Percentiles rank a stretch among this genome's conserved stretches.
Evolutionary conservation across 2,113 vertebrate genomes (phyloP).

Genomic region (Willisornis vidua): DNA sequence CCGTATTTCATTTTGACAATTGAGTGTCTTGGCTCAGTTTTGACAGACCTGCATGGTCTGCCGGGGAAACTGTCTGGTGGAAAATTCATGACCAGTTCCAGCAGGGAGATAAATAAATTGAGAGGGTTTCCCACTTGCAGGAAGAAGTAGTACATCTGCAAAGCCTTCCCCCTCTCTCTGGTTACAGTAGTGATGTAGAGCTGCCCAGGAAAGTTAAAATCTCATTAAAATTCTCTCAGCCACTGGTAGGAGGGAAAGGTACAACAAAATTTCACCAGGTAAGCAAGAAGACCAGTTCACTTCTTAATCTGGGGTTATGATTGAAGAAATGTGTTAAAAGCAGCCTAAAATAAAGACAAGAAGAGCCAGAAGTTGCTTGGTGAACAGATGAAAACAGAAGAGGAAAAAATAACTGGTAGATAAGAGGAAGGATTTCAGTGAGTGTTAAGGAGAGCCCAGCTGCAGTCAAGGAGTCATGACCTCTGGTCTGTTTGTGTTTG

Average conservation of each 20-base stretch:
- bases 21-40: not conserved
- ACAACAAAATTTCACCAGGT: not conserved
- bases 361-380: not conserved
- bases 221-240: not conserved
- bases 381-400: not conserved
- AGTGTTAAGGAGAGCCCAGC: not conserved
- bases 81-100: not conserved
- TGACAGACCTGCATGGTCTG: not conserved
- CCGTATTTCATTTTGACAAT: not conserved
- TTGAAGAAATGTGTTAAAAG: not conserved
- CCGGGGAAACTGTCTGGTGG: not conserved
- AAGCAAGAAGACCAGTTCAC: not conserved
- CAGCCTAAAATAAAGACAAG: not conserved
- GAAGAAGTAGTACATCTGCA: not conserved
- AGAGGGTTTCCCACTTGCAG: not conserved
- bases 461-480: not conserved
- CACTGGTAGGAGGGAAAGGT: not conserved
- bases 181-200: not conserved
- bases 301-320: not conserved
- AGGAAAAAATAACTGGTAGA: not conserved
- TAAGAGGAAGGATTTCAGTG: not conserved
- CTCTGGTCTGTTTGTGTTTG: not conserved
- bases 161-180: not conserved
- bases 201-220: not conserved
- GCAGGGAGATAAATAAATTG: not conserved